A percentile compares a stretch with the other conserved stretches of the same genome.
These are phyloP conservation scores for Homarus americanus DNA, from an alignment of 1,140 invertebrate genomes.

Conservation along the genomic window DNA sequence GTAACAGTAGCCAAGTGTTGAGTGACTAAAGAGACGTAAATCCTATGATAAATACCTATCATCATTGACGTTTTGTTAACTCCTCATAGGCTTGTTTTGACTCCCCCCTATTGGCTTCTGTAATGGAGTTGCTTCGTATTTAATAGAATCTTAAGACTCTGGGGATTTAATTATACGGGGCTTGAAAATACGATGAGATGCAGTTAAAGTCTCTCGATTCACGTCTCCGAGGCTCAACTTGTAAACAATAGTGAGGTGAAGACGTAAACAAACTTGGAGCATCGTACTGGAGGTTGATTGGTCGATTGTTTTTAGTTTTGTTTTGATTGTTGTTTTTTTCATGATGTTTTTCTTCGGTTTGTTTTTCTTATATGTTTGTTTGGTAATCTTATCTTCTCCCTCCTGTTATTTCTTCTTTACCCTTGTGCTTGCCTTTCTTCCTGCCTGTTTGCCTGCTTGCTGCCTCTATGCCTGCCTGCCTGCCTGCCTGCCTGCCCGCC, in stretches of 20 bases:
- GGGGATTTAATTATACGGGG: slow-evolving; percentile 41
- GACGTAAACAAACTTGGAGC: background rate
- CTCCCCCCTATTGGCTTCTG: background rate
- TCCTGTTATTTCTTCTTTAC: background rate
- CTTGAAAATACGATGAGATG: slow-evolving; percentile 33
- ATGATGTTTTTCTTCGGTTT: too few relatives aligned
- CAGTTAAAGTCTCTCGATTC: background rate
- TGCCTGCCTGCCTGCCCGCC: background rate
- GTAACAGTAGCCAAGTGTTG: background rate
- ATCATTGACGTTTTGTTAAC: background rate
- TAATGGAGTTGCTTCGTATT: slow-evolving; percentile 48
- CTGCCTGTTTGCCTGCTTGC: too few relatives aligned
- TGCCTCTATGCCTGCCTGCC: background rate
- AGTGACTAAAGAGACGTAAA: too few relatives aligned
- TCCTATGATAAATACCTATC: background rate
- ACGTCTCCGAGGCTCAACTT: too few relatives aligned
- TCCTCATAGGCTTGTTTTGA: slow-evolving; percentile 1
- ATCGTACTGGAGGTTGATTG: too few relatives aligned
- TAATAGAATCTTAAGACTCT: slow-evolving; percentile 63
- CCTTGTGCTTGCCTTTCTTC: background rate
- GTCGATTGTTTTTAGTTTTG: too few relatives aligned
- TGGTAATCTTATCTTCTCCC: background rate
- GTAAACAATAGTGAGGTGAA: background rate
- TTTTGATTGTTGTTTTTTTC: too few relatives aligned
- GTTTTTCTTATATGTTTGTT: too few relatives aligned